Base-by-base conservation (phyloP, 2,888 invertebrate genomes). In the Gandaritis pyraliata region DNA sequence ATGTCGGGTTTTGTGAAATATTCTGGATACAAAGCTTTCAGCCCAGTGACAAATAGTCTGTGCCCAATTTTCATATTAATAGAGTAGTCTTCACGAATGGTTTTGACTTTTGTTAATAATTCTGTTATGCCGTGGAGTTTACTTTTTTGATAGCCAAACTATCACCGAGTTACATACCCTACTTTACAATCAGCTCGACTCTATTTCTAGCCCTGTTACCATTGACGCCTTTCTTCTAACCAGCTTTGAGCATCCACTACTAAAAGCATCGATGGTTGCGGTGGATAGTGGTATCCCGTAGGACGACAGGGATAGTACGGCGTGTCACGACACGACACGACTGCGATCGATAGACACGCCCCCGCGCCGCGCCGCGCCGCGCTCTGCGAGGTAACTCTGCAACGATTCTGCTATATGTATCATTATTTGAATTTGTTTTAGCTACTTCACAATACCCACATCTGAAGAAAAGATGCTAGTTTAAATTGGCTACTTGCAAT, bases 311-410 rank as follows among this genome's bases (percentile, higher is more conserved):
- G 74, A 70, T 72, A 76, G 82, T 70, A 78, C 82, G 68, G 78
- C 74, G 66, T 78, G 82, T 76, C 75, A 83, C 80, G 78, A 69
- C 50, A n/a, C n/a, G n/a, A n/a, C 55, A 13, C 76, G 78, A 69
- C 50, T 55, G 16, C 76, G 80, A 78, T 84, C 83, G 79, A 84
- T 83, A 79, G 48, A 7, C 48, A 8, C 33, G 33, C 33, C 12
- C 23, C 46, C 46, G 12, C 45, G 10, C 58, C 64, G 63, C 60
- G 62, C 70, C 68, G 74, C 76, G n/a, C n/a, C n/a, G n/a, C 77
- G 75, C 74, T 70, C 74, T 67, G 61, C 66, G 48, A 65, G 64
- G 38, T 60, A 38, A 63, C 69, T 70, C 66, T 68, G 61, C 60
- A 58, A 47, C 61, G 54, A 50, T 41, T 41, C 13, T 8, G 41